Evolutionary conservation across 2,888 invertebrate genomes (phyloP).

Genomic region (Oscheius sp.): DNA sequence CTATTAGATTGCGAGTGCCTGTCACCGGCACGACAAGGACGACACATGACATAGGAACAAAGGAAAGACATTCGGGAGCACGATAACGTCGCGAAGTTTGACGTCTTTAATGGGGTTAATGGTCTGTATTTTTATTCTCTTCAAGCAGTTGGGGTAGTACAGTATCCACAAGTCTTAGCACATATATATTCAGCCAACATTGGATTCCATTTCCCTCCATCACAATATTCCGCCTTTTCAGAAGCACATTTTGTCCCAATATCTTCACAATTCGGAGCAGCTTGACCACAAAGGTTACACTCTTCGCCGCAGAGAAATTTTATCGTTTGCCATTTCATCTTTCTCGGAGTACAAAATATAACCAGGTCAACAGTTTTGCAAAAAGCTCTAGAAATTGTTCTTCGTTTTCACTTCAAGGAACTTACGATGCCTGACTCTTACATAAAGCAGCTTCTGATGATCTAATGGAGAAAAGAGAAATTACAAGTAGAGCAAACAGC

Average conservation of each 20-base stretch:
- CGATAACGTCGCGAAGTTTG: slow-evolving; percentile 12
- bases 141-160: slow-evolving; percentile 30
- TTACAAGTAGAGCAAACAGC: too few relatives aligned
- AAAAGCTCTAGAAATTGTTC: too few relatives aligned
- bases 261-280: slow-evolving; percentile 32
- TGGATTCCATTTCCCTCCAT: too few relatives aligned
- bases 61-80: slow-evolving; percentile 2
- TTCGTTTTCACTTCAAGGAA: too few relatives aligned
- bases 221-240: too few relatives aligned
- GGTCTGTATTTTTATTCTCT: too few relatives aligned
- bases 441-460: too few relatives aligned
- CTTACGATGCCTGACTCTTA: too few relatives aligned
- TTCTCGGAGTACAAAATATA: too few relatives aligned
- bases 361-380: too few relatives aligned
- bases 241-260: too few relatives aligned
- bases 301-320: neutral
- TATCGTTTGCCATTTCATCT: neutral
- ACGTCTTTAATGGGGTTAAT: slow-evolving; percentile 1
- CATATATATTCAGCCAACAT: slow-evolving; percentile 21
- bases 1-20: slow-evolving; percentile 24
- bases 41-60: slow-evolving; percentile 11
- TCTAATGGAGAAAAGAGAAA: too few relatives aligned
- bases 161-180: slow-evolving; percentile 39
- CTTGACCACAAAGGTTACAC: slow-evolving; percentile 35
- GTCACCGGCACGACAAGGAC: slow-evolving; percentile 22